phyloP scores from a whole-genome alignment of 2,888 invertebrate species.

The Mycogona germanica region DNA sequence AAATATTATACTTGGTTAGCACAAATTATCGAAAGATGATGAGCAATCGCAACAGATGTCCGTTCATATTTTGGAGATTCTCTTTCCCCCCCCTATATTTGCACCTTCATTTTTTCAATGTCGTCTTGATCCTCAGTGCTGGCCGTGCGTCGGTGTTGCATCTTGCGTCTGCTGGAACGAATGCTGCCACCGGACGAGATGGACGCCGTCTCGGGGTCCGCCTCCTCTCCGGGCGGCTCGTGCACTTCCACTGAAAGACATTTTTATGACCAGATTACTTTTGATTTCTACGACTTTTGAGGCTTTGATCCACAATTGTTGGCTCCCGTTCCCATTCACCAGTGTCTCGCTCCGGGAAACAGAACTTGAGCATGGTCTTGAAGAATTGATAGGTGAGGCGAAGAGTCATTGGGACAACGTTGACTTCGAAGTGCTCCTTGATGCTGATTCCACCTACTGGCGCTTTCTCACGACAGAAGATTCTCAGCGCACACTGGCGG shows the following conservation, averaged over 20 bases:
- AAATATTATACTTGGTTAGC: too few relatives aligned
- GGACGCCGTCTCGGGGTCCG: constrained; percentile 5
- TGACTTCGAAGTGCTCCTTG: constrained; percentile 98
- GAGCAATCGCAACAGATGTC: too few relatives aligned
- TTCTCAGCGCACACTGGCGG: constrained; percentile 77
- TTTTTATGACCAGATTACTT: too few relatives aligned
- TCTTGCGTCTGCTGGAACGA: background rate
- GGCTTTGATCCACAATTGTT: too few relatives aligned
- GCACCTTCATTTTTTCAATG: constrained; percentile 90
- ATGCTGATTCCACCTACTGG: constrained; percentile 98
- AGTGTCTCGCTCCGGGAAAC: constrained; percentile 87
- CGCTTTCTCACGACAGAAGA: constrained; percentile 90
- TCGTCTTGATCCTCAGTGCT: constrained; percentile 71
- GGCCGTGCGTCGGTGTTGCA: constrained; percentile 18
- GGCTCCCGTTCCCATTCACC: too few relatives aligned
- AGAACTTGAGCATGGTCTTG: constrained; percentile 93
- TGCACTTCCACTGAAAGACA: constrained; percentile 2
- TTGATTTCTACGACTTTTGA: too few relatives aligned
- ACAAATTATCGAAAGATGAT: too few relatives aligned
- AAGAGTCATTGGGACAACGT: constrained; percentile 83
- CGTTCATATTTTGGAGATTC: too few relatives aligned
- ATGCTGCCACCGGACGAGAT: constrained; percentile 1
- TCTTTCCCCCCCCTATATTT: too few relatives aligned
- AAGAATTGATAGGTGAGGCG: constrained; percentile 85
- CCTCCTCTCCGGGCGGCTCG: constrained; percentile 7